Percentiles rank a stretch among this genome's conserved stretches.
phyloP scores from a whole-genome alignment of 2,888 invertebrate species.

The Conistra vaccinii region DNA sequence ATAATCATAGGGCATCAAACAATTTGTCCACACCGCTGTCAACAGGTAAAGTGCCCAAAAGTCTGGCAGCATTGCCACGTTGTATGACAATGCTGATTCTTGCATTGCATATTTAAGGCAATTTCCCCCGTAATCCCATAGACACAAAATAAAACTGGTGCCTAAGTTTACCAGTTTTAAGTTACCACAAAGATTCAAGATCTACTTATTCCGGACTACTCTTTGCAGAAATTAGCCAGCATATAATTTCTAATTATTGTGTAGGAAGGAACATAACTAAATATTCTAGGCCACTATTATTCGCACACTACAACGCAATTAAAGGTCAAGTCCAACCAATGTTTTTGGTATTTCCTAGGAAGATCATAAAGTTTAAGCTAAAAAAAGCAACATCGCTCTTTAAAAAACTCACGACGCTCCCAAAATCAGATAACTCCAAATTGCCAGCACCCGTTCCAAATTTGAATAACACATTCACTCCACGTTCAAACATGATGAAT shows the following conservation, averaged over 20 bases:
- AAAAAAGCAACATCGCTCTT: background rate
- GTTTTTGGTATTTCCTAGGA: background rate
- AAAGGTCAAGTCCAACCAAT: background rate
- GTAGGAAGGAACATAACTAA: background rate
- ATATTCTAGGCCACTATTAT: background rate
- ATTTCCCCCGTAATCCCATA: background rate
- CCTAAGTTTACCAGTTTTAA: no score
- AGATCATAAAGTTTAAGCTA: background rate
- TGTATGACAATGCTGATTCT: background rate
- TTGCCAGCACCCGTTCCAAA: slow-evolving; percentile 52
- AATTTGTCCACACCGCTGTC: no score
- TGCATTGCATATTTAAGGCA: slow-evolving; percentile 6
- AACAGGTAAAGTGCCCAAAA: no score
- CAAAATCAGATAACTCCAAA: slow-evolving; percentile 45
- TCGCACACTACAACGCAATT: background rate
- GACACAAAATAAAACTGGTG: background rate
- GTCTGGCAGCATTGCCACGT: no score
- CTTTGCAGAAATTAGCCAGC: background rate
- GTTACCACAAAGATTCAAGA: background rate
- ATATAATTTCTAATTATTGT: background rate
- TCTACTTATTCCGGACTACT: background rate
- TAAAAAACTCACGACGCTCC: slow-evolving; percentile 18
- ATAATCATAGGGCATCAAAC: no score
- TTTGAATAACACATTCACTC: slow-evolving; percentile 65
- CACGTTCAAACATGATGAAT: slow-evolving; percentile 74